Percentiles rank a stretch among this genome's conserved stretches.
These are phyloP conservation scores for Coreoperca whiteheadi DNA, from an alignment of 2,113 vertebrate genomes.

Conservation along the genomic window DNA sequence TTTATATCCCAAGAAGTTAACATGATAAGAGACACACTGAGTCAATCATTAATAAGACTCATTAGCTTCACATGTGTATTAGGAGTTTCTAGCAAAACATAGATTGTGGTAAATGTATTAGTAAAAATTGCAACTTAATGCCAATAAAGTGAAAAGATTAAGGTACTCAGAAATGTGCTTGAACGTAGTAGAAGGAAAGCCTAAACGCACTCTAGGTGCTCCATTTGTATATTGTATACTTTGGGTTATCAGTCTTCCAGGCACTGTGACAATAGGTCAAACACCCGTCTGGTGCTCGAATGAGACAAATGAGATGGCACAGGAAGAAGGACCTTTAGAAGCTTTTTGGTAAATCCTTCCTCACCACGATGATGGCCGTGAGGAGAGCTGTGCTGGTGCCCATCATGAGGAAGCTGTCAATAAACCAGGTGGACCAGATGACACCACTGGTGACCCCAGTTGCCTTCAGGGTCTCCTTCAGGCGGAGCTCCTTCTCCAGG, in stretches of 20 bases:
- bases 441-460: constrained; percentile 90
- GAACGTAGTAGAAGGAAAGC: not conserved
- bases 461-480: constrained; percentile 94
- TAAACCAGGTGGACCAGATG: constrained; percentile 96
- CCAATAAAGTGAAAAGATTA: not conserved
- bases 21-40: not conserved
- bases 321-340: not conserved
- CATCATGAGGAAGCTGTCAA: constrained; percentile 95
- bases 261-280: not conserved
- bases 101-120: rapidly evolving
- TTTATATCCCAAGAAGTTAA: not conserved
- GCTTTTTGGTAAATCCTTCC: not conserved
- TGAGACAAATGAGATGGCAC: not conserved
- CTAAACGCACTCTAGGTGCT: not conserved
- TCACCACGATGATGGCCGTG: constrained; percentile 91
- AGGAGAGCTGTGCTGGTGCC: constrained; percentile 90
- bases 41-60: not conserved
- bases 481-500: constrained; percentile 92
- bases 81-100: not conserved
- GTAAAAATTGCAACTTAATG: not conserved
- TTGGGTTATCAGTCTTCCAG: not conserved
- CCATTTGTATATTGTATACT: not conserved
- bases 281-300: not conserved
- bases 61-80: not conserved
- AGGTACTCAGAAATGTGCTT: not conserved